Base-by-base conservation (phyloP, 2,888 invertebrate species). In the Eustalomyia histrio region DNA sequence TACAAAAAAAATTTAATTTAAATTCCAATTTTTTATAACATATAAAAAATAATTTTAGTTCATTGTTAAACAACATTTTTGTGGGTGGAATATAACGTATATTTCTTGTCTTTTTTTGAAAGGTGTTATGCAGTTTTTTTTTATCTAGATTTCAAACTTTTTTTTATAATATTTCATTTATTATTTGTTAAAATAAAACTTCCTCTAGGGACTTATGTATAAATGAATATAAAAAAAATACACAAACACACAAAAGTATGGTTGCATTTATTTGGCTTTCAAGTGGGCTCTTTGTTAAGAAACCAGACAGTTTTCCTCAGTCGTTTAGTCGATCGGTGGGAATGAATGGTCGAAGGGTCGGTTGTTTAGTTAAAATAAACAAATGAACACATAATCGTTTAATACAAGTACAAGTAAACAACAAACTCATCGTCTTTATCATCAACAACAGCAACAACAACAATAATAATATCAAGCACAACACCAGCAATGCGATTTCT, bases 261-360 rank as follows among this genome's bases (percentile, higher is more conserved):
- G 39, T 52, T 76, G 68, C 68, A 68, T 68, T 69, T 76, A 80
- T 76, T 65, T 76, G 76, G 69, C 50, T 78, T 71, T 63, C 69
- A 78, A 74, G 81, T 74, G 72, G 58, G n/a, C 61, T 60, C 50
- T 69, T 65, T 57, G 18, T 60, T 57, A 39, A 39, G 65, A 71
- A 33, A 21, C 64, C 16, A 24, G 58, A 12, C 57, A 39, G 18
- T 17, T 10, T 43, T 6, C 29, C 24, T 39, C 65, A 14, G 14
- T 68, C 29, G 17, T 39, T 17, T 1, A 9, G n/a, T 69, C 29
- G 29, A 21, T 52, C 50, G 55, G 17, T 61, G 50, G 16, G n/a
- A n/a, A n/a, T n/a, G n/a, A 53, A 43, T 80, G 65, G 63, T 57
- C 55, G 53, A 50, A 43, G 7, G 29, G 39, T 69, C 55, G 35